Evolutionary conservation across 2,113 vertebrate genomes (phyloP), one percentile per base, ranked within the genome.

Genomic region (Mionectes macconnelli): DNA sequence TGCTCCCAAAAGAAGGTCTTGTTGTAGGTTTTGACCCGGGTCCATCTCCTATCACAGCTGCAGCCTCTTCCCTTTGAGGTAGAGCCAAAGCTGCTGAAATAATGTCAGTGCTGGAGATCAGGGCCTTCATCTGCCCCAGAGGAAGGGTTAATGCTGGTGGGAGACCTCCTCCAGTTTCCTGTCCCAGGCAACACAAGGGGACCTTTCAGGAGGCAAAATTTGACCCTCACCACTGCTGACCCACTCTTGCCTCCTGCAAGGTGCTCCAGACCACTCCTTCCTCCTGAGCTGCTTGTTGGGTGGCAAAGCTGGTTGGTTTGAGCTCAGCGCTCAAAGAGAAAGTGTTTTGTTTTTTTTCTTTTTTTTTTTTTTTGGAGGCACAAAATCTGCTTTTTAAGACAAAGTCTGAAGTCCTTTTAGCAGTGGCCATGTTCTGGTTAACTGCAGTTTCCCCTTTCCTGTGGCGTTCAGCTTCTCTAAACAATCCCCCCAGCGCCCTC

Each of bases 31-130:
- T 87, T 95, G 87, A 94, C 66, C 74, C 35, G 19, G 53, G 11
- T 82, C 74, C 70, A 22, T 84, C 76, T 81, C 64, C 77, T 27
- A 3, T 69, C 91, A 7, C 77, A 89, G 91, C 91, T 84, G 93
- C 84, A 89, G 56, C 87, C 75, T 44, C 84, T 84, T 87, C 40
- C 72, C 83, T 96, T 93, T 86, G 88, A 94, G 92, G 62, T 53
- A 14, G 35, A 87, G 92, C 91, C 95, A 84, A 75, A 47, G 56
- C 77, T 72, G 89, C 86, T n/a, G 72, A 47, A 66, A 21, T 49
- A 45, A 2, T 4, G 52, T 75, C 84, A 23, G 80, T 0, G 1
- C 77, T 78, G 86, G 72, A 49, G 73, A 24, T 0, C 5, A 64
- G 42, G 33, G 82, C 45, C 63, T 87, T 47, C 66, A 5, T 50